Percentiles rank a stretch among this genome's conserved stretches.
Evolutionary conservation across 1,140 invertebrate genomes (phyloP).

Genomic region (Drosophila truncata): DNA sequence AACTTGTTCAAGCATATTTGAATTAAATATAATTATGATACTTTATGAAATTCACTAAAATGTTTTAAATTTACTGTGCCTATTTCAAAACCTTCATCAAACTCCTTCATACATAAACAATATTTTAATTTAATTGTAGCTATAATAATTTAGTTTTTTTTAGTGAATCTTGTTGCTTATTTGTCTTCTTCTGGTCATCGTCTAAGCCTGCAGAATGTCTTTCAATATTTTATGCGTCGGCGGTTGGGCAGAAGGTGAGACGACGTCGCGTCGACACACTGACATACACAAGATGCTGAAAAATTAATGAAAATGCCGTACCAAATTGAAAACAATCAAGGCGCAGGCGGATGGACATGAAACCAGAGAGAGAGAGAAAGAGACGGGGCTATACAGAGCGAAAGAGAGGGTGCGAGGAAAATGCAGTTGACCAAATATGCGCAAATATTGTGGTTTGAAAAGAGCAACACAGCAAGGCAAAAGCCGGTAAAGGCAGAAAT

Average conservation of each 20-base stretch:
- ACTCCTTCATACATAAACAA: neutral
- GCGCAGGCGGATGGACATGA: constrained; percentile 27
- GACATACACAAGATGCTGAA: constrained; percentile 60
- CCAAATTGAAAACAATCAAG: constrained; percentile 80
- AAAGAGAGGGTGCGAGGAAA: constrained; percentile 38
- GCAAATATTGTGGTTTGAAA: constrained; percentile 78
- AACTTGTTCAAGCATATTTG: no score
- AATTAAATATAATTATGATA: no score
- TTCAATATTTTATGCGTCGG: constrained; percentile 81
- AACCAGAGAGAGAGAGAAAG: constrained; percentile 11
- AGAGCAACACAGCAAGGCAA: constrained; percentile 33
- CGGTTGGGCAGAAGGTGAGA: constrained; percentile 38
- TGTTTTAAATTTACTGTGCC: no score
- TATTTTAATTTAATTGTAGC: neutral
- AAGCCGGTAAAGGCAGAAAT: constrained; percentile 54
- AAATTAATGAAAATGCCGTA: constrained; percentile 82
- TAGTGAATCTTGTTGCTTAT: constrained; percentile 22
- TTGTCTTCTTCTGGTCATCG: constrained; percentile 37
- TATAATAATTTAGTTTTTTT: neutral
- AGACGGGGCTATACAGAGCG: neutral
- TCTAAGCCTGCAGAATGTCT: constrained; percentile 59
- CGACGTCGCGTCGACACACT: constrained; percentile 55
- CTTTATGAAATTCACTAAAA: no score
- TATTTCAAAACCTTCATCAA: neutral
- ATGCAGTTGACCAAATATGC: constrained; percentile 83